Evolutionary conservation across 2,888 invertebrate species (phyloP).

Genomic region (Trachelus stipa): DNA sequence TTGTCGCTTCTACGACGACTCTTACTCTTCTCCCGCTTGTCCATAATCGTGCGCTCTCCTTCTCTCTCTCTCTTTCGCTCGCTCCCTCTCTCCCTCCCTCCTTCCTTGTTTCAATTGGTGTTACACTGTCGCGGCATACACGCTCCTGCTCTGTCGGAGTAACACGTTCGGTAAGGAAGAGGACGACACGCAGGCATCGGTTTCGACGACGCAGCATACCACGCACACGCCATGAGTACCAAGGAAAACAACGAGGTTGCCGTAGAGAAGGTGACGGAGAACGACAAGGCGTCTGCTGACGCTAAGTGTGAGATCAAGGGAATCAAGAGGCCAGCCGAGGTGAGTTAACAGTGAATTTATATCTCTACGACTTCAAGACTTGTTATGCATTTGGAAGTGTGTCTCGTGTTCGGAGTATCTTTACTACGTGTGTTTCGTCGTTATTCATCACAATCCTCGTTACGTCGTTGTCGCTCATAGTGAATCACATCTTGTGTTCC

Average conservation of each 20-base stretch:
- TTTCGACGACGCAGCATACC: constrained; percentile 47
- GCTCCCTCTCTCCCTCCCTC: constrained; percentile 27
- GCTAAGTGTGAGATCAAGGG: constrained; percentile 87
- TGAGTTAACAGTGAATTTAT: constrained; percentile 68
- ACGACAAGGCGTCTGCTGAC: constrained; percentile 79
- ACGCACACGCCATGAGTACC: constrained; percentile 77
- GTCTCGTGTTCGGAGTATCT: not conserved
- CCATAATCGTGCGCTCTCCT: constrained; percentile 1
- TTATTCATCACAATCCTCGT: not conserved
- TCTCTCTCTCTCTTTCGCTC: not conserved
- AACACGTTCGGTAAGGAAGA: constrained; percentile 16
- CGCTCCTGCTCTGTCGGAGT: constrained; percentile 16
- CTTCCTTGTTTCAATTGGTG: constrained; percentile 24
- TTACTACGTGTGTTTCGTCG: not conserved
- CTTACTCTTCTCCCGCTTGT: constrained; percentile 16
- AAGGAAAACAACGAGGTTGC: constrained; percentile 89
- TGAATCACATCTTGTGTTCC: not conserved
- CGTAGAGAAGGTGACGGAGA: constrained; percentile 83
- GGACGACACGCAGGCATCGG: constrained; percentile 21
- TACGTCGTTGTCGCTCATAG: not conserved
- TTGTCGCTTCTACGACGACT: not conserved
- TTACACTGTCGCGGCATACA: constrained; percentile 27
- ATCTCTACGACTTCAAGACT: not conserved
- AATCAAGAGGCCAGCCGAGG: constrained; percentile 89
- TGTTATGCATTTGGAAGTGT: not conserved